These are phyloP conservation scores for Stenchaetothrips biformis DNA, from an alignment of 2,888 invertebrate species.

Conservation along the genomic window DNA sequence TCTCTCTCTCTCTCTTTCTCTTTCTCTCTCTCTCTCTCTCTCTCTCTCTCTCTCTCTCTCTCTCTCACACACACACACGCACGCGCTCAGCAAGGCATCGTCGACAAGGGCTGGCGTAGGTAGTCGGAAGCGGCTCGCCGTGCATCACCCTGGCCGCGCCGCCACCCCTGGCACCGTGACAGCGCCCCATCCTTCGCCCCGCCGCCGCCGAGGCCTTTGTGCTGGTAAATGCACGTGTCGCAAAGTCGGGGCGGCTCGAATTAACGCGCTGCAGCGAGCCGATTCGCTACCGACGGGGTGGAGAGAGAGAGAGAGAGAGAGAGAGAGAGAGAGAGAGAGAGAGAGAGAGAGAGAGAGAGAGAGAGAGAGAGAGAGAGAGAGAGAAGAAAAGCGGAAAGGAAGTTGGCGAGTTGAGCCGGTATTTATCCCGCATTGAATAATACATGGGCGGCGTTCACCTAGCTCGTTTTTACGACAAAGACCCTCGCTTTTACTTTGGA, in stretches of 20 bases:
- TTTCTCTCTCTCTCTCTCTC: too few species aligned
- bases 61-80: too few species aligned
- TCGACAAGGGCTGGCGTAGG: neutral
- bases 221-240: neutral
- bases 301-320: neutral
- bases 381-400: neutral
- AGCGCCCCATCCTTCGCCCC: slow-evolving; percentile 8
- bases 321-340: neutral
- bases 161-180: neutral
- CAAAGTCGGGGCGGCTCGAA: neutral
- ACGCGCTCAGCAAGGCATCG: too few species aligned
- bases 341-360: neutral
- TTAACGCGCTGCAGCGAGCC: neutral
- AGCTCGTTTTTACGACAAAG: slow-evolving; percentile 24
- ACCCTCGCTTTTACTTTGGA: neutral
- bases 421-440: neutral
- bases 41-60: too few species aligned
- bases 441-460: slow-evolving; percentile 14
- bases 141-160: neutral
- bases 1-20: too few species aligned
- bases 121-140: neutral
- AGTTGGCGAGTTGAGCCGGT: too few species aligned
- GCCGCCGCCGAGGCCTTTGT: neutral
- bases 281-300: neutral
- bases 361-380: neutral